These are phyloP conservation scores for Patiria miniata DNA, from an alignment of 35 echinoderm and acorn worm species.

Conservation along the genomic window DNA sequence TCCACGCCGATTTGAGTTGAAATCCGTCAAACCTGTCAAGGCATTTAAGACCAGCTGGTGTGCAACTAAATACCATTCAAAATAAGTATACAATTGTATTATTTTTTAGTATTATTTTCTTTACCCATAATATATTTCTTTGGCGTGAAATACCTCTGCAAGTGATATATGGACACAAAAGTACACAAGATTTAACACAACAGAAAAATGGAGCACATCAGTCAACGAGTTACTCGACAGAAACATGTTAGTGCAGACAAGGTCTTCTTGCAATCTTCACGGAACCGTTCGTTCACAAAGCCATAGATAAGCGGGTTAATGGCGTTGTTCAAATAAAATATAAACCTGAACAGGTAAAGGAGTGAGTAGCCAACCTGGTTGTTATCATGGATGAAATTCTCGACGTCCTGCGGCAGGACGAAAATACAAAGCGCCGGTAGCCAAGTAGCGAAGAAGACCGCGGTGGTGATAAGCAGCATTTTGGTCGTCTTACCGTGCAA, in stretches of 20 bases:
- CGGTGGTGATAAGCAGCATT: conserved; percentile 50
- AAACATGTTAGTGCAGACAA: neutral
- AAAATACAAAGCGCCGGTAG: neutral
- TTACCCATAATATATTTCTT: no score
- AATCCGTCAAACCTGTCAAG: no score
- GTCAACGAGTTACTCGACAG: no score
- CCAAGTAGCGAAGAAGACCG: conserved; percentile 45
- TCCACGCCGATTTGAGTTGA: no score
- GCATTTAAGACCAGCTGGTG: no score
- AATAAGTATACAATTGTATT: no score
- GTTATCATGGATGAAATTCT: neutral
- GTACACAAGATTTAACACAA: no score
- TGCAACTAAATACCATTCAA: no score
- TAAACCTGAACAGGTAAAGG: neutral
- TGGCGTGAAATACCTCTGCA: no score
- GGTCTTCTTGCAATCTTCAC: conserved; percentile 5
- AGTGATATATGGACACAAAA: no score
- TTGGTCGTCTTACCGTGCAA: conserved; percentile 21
- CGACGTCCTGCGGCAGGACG: neutral
- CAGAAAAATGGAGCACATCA: no score
- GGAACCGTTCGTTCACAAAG: conserved; percentile 57
- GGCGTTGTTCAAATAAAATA: conserved; percentile 48
- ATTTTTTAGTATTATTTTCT: no score
- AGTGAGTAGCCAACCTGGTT: neutral
- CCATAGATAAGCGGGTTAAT: conserved; percentile 67